Evolutionary conservation across 1,140 invertebrate species (phyloP), one percentile per base, ranked within the genome.

Genomic region (Bombus waltoni): DNA sequence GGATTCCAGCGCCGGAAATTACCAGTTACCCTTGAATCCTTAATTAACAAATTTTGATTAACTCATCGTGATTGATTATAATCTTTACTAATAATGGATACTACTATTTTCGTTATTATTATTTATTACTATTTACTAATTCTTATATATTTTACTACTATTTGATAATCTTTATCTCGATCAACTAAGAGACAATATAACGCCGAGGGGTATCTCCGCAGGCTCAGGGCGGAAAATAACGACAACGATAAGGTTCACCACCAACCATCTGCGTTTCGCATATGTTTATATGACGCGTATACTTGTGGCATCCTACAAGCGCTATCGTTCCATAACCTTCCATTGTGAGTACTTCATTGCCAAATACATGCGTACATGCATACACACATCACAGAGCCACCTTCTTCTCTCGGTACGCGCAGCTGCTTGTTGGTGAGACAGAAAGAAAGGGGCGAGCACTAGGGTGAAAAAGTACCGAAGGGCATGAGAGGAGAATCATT

Each of bases 191-290:
- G 59, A 38, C 38, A 78, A 66, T 25, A 70, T 42, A 38, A 8
- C 13, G 42, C 22, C 8, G 35, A 53, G n/a, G 18, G 10, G 18
- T 72, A 81, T 70, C 44, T 59, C 47, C 35, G 3, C 3, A 35
- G 22, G 28, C 4, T 35, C 71, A 74, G 72, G 72, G 65, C 53
- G 70, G 53, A 42, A 81, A 82, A 82, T 73, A 84, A 84, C 82
- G 87, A 81, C 78, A 87, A 90, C 88, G 88, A 93, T 93, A 93
- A 93, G 89, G 89, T 88, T 81, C 84, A 88, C 40, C 62, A 47
- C 40, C 62, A 47, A 87, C 91, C 93, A 94, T 93, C 92, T 94
- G 93, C 90, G 90, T 88, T 75, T 89, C 87, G 91, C 91, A 93
- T 94, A 92, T 93, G 90, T 90, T 88, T 86, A 89, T 86, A 86